Percentiles rank a stretch among this genome's conserved stretches.
Evolutionary conservation across 2,113 vertebrate genomes (phyloP).

Genomic region (Furnarius figulus): DNA sequence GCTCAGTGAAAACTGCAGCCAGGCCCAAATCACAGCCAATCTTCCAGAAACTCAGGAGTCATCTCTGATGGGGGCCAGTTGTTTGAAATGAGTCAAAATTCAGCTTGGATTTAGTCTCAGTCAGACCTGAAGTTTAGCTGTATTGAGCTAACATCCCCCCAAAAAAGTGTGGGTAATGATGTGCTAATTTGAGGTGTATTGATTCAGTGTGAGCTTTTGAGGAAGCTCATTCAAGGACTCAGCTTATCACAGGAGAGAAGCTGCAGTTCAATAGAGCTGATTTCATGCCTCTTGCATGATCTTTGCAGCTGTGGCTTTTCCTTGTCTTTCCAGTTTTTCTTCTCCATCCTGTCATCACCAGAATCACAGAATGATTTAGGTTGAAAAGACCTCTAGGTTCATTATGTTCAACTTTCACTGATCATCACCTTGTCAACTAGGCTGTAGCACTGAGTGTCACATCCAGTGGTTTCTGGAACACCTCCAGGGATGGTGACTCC

Average conservation of each 20-base stretch:
- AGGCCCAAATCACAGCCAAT: not conserved
- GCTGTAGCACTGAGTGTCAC: not conserved
- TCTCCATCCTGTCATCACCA: not conserved
- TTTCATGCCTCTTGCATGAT: not conserved
- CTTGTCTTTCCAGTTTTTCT: not conserved
- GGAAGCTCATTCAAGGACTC: not conserved
- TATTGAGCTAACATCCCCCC: not conserved
- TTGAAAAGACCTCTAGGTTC: not conserved
- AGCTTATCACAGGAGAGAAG: not conserved
- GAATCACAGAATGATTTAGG: not conserved
- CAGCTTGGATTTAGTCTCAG: not conserved
- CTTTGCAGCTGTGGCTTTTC: not conserved
- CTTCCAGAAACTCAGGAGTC: not conserved
- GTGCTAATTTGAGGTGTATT: not conserved
- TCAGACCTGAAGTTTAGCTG: not conserved
- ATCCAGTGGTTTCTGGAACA: not conserved
- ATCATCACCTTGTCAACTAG: not conserved
- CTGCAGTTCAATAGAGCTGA: not conserved
- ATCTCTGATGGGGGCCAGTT: fast-evolving
- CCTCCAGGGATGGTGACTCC: not conserved
- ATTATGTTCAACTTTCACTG: not conserved
- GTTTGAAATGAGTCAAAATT: not conserved
- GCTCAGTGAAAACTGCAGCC: not conserved
- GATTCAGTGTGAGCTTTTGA: not conserved
- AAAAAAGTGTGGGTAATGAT: not conserved